Conservation (phyloP, 2,888 invertebrate species). For the Pasiphila rectangulata region DNA sequence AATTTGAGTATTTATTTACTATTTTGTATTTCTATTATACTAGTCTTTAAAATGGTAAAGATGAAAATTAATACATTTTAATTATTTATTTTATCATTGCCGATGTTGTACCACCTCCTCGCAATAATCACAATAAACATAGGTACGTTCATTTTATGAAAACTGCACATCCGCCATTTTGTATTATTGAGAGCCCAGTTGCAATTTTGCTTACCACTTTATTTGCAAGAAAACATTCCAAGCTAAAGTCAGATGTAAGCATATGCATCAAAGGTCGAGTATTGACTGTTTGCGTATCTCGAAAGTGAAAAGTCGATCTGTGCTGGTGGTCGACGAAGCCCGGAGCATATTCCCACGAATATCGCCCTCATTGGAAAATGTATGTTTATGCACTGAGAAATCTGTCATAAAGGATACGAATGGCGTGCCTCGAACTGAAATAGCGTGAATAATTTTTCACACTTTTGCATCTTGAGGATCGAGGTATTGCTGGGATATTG, state of each 20-base stretch:
- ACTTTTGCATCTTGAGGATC: constrained; percentile 34
- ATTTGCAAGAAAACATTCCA: constrained; percentile 50
- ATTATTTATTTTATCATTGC: no score
- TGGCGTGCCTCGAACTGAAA: constrained; percentile 70
- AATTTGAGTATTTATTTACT: no score
- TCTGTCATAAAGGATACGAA: constrained; percentile 77
- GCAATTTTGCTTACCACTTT: constrained; percentile 69
- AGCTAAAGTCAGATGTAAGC: constrained; percentile 34
- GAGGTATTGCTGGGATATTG: constrained; percentile 12
- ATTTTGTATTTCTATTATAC: no score
- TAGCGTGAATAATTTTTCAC: constrained; percentile 76
- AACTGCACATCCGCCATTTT: constrained; percentile 50
- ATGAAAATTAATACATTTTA: no score
- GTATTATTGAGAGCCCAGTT: constrained; percentile 63
- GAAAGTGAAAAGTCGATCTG: constrained; percentile 75
- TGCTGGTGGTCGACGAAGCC: constrained; percentile 73
- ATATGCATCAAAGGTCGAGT: constrained; percentile 38
- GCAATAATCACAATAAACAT: background rate
- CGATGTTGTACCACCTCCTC: no score
- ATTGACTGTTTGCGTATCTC: constrained; percentile 37
- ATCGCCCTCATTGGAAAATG: constrained; percentile 73
- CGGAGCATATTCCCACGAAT: constrained; percentile 74
- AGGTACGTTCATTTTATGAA: background rate
- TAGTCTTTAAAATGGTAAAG: no score
- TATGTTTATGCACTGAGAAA: constrained; percentile 79